These are phyloP conservation scores for Mastomys coucha DNA, from an alignment of 2,113 vertebrate genomes.

Conservation along the genomic window DNA sequence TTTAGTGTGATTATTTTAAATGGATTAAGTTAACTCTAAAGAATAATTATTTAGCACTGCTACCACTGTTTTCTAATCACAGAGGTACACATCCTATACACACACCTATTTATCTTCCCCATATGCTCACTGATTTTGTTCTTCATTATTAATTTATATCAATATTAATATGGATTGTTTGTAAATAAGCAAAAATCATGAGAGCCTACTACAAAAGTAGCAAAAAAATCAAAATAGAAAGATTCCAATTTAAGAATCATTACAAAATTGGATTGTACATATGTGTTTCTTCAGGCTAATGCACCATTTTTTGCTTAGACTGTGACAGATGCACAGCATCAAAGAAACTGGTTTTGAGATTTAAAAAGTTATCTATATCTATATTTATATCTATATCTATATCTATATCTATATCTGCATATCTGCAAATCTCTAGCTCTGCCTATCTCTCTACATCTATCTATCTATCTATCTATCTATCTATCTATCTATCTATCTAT, in stretches of 20 bases:
- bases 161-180: not conserved
- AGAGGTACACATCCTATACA: not conserved
- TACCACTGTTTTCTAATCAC: not conserved
- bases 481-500: too few species aligned
- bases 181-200: not conserved
- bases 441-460: too few species aligned
- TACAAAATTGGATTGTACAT: not conserved
- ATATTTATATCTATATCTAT: too few species aligned
- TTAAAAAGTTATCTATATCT: too few species aligned
- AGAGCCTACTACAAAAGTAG: too few species aligned
- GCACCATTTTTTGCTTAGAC: not conserved
- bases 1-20: not conserved
- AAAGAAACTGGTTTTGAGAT: not conserved
- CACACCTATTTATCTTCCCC: fast-evolving
- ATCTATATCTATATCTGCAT: too few species aligned
- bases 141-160: not conserved
- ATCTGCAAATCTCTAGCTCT: too few species aligned
- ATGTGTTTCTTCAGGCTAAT: not conserved
- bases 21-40: not conserved
- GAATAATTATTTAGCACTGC: not conserved
- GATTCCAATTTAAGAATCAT: constrained; percentile 35
- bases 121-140: not conserved
- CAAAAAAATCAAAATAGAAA: not conserved
- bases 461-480: too few species aligned
- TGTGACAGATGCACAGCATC: not conserved